These are phyloP conservation scores for Gisinianus flammeolus DNA, from an alignment of 2,888 invertebrate genomes.

Conservation along the genomic window DNA sequence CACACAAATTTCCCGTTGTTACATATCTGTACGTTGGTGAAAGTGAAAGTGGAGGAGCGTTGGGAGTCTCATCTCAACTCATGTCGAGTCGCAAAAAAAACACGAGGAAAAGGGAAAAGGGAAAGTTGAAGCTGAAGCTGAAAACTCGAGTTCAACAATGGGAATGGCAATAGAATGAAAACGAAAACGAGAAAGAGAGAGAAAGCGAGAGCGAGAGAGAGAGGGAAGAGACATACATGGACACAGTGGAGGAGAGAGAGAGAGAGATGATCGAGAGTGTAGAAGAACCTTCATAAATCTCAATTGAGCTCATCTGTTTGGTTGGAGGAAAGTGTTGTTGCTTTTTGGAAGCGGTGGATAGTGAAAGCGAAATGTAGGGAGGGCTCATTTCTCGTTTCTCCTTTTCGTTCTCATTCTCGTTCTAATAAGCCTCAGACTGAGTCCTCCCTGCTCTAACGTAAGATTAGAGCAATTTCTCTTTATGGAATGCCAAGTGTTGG, in stretches of 20 bases:
- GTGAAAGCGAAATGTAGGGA: too few species aligned
- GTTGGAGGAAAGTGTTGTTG: conserved; percentile 9
- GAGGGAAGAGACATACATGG: neutral
- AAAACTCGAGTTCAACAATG: too few species aligned
- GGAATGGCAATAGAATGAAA: neutral
- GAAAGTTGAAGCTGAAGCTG: neutral
- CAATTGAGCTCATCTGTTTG: conserved; percentile 46
- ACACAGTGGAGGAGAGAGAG: neutral
- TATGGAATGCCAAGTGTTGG: conserved; percentile 42
- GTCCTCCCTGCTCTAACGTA: conserved; percentile 24
- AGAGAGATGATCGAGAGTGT: conserved; percentile 33
- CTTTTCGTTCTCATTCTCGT: too few species aligned
- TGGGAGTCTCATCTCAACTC: neutral
- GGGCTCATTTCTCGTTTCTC: too few species aligned
- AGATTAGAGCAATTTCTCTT: conserved; percentile 42
- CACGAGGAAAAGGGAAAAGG: neutral
- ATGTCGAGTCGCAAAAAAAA: neutral
- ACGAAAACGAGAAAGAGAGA: neutral
- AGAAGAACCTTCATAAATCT: conserved; percentile 52
- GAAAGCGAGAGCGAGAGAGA: neutral
- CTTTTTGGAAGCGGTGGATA: conserved; percentile 8
- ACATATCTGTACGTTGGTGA: too few species aligned
- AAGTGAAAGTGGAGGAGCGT: too few species aligned
- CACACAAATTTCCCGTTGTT: too few species aligned
- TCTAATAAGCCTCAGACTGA: conserved; percentile 32